These are phyloP conservation scores for Sebastes cheni DNA, from an alignment of 2,797 vertebrate species.

Conservation along the genomic window DNA sequence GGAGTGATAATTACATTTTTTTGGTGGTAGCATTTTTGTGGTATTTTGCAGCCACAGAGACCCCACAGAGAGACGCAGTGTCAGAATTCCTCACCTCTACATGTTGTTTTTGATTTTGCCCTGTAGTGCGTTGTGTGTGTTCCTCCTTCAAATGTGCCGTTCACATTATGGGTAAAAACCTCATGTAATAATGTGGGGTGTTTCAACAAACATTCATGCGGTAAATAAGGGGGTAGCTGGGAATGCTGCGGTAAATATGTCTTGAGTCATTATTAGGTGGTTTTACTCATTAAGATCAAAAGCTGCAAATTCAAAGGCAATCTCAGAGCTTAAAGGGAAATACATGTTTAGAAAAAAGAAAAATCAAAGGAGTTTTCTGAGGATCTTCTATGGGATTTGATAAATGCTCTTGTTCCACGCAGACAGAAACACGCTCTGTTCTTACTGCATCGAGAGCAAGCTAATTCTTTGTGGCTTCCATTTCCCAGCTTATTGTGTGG, in stretches of 20 bases:
- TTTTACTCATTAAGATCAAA: constrained; percentile 82
- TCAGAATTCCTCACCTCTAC: constrained; percentile 52
- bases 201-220: constrained; percentile 72
- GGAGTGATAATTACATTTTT: constrained; percentile 46
- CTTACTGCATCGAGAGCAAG: constrained; percentile 26
- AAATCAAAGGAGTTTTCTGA: constrained; percentile 64
- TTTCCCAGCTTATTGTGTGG: constrained; percentile 42
- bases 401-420: constrained; percentile 54
- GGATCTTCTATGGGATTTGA: constrained; percentile 63
- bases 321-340: constrained; percentile 54
- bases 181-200: constrained; percentile 69
- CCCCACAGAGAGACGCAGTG: constrained; percentile 48
- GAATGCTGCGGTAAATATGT: constrained; percentile 75
- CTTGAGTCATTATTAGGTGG: constrained; percentile 78
- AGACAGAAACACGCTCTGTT: constrained; percentile 52
- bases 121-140: constrained; percentile 63
- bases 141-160: constrained; percentile 59
- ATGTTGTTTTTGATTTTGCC: constrained; percentile 62
- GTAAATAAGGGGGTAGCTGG: constrained; percentile 71
- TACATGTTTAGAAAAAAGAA: constrained; percentile 30
- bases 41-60: constrained; percentile 34
- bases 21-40: constrained; percentile 46
- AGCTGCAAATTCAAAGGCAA: constrained; percentile 72
- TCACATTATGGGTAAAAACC: constrained; percentile 71
- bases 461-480: constrained; percentile 41